Percentiles rank a stretch among this genome's conserved stretches.
Evolutionary conservation across 2,888 invertebrate species (phyloP).

Genomic region (Platycheirus rosarum): DNA sequence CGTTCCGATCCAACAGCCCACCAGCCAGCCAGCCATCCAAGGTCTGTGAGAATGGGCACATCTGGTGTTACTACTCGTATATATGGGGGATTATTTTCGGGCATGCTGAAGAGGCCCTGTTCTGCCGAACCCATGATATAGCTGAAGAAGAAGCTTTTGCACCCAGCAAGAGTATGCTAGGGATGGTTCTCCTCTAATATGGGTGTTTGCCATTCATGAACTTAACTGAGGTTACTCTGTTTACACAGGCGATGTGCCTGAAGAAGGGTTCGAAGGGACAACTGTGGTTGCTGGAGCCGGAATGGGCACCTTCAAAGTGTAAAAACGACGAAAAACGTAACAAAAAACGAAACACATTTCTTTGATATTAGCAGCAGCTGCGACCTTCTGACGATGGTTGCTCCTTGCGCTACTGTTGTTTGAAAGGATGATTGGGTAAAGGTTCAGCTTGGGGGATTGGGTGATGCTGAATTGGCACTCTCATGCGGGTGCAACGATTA

Average conservation of each 20-base stretch:
- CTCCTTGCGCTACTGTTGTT: conserved; percentile 48
- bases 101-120: conserved; percentile 58
- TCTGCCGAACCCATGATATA: conserved; percentile 1
- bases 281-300: conserved; percentile 1
- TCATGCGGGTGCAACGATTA: conserved; percentile 73
- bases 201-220: conserved; percentile 69
- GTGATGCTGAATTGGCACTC: conserved; percentile 67
- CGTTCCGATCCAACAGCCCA: neutral
- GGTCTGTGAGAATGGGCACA: conserved; percentile 67
- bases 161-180: conserved; percentile 3
- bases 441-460: neutral
- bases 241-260: conserved; percentile 50
- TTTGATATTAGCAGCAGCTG: conserved; percentile 74
- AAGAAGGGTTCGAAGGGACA: no score
- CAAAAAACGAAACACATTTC: conserved; percentile 74
- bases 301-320: conserved; percentile 59
- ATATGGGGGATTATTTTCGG: conserved; percentile 69
- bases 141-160: conserved; percentile 37
- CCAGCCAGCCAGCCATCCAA: conserved; percentile 12
- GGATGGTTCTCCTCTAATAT: conserved; percentile 11
- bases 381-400: conserved; percentile 60
- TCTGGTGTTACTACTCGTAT: conserved; percentile 57
- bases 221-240: conserved; percentile 73
- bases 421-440: conserved; percentile 26
- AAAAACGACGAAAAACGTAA: conserved; percentile 64